A percentile compares a stretch with the other conserved stretches of the same genome.
Evolutionary conservation across 2,797 vertebrate species (phyloP).

Genomic region (Syngnathus rostellatus): DNA sequence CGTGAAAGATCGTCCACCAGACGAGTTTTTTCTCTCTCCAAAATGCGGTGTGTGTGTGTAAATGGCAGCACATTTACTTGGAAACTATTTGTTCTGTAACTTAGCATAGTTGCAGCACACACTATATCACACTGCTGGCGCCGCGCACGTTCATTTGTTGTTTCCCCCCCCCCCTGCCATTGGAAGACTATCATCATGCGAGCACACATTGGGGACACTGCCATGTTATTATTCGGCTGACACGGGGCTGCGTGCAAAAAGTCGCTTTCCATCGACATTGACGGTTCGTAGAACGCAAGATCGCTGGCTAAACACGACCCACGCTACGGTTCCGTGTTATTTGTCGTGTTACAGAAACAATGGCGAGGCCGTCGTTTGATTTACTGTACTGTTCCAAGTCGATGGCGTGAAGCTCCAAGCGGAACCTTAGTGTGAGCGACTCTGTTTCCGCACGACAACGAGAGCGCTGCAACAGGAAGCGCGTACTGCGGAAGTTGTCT

Average conservation of each 20-base stretch:
- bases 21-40: neutral
- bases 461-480: slow-evolving; percentile 72
- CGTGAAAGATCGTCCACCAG: neutral
- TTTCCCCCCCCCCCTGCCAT: neutral
- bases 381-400: slow-evolving; percentile 19
- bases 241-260: neutral
- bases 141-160: neutral
- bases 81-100: neutral
- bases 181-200: slow-evolving; percentile 2
- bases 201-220: neutral
- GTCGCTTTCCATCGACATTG: neutral
- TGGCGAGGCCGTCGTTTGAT: slow-evolving; percentile 23
- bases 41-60: neutral
- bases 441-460: slow-evolving; percentile 60
- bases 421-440: slow-evolving; percentile 58
- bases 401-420: slow-evolving; percentile 40
- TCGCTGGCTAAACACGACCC: neutral
- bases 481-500: slow-evolving; percentile 73
- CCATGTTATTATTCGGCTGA: neutral
- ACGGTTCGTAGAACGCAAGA: neutral
- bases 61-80: neutral
- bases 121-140: neutral
- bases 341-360: slow-evolving; percentile 3
- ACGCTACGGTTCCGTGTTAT: neutral
- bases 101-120: neutral